Evolutionary conservation across 1,140 invertebrate species (phyloP), one percentile per base, ranked within the genome.

Genomic region (Papilio polytes): DNA sequence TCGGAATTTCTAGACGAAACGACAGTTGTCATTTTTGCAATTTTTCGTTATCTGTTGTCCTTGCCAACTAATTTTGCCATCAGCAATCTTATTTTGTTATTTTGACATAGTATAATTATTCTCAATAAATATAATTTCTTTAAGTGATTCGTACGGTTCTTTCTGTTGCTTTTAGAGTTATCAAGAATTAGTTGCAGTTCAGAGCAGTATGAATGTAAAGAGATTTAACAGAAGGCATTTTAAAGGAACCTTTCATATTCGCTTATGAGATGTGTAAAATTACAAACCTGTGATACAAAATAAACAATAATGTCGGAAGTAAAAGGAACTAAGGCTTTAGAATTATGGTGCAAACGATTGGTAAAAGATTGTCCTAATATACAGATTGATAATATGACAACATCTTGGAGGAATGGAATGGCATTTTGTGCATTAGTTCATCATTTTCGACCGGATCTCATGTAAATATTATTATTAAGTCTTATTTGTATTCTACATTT

Each of bases 361-460:
- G 98, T 98, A 7, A 97, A 98, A 74, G 98, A 98, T 85, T 99
- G 99, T 94, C 96, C 97, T 3, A 97, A 98, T 86, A 98, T 99
- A 53, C 97, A 97, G 87, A 97, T 99, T 81, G 97, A 97, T 84
- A 98, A 99, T 94, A 98, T 99, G 98, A 98, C 98, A 79, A 98
- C 98, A 80, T 98, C 98, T 3, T 99, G 98, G 98, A 96, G 98
- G 85, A 97, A 99, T 95, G 99, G 99, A 74, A 96, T 99, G 70
- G 98, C 98, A 44, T 99, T 99, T 95, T 99, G 98, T 96, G 99
- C 98, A 74, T 97, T 99, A 93, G 98, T 99, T 88, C 98, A 99
- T 95, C 97, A 98, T 91, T 99, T 98, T 95, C 96, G 98, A 88
- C 98, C 98, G 51, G 98, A 99, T 94, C 96, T 99, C 82, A 99